A percentile compares a stretch with the other conserved stretches of the same genome.
These are phyloP conservation scores for Dromaius novaehollandiae DNA, from an alignment of 2,113 vertebrate species.

Conservation along the genomic window DNA sequence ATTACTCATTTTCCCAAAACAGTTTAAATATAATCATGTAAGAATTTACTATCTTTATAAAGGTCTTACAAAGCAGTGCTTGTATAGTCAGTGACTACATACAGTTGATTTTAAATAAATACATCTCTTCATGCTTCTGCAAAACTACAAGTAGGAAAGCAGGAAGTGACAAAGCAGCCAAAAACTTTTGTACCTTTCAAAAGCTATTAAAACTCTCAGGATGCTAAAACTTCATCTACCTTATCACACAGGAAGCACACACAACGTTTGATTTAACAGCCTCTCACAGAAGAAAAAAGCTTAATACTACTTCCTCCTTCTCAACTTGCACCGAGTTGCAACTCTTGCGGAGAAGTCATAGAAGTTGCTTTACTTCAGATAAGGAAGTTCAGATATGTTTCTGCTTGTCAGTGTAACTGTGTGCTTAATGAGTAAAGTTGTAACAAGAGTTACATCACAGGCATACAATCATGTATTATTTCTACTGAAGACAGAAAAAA, in stretches of 20 bases:
- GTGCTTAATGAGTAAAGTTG: not conserved
- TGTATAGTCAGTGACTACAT: not conserved
- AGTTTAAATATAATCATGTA: not conserved
- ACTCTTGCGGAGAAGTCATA: not conserved
- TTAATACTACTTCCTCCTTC: not conserved
- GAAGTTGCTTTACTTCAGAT: not conserved
- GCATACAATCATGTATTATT: not conserved
- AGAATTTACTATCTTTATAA: not conserved
- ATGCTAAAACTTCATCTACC: not conserved
- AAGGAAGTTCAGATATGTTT: constrained; percentile 5
- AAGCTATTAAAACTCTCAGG: not conserved
- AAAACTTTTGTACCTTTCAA: not conserved
- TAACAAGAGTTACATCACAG: not conserved
- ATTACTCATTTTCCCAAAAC: constrained; percentile 34
- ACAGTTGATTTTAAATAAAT: not conserved
- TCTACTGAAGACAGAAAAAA: not conserved
- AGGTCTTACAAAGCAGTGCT: not conserved
- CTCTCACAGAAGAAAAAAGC: not conserved
- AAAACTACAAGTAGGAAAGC: not conserved
- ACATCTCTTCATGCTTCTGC: not conserved
- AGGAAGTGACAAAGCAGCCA: not conserved
- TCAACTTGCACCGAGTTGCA: not conserved
- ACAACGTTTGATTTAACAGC: not conserved
- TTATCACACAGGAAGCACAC: not conserved
- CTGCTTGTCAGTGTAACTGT: constrained; percentile 6